Percentiles rank a stretch among this genome's conserved stretches.
Conservation (phyloP, 2,113 vertebrate species). For the Podilymbus podiceps region DNA sequence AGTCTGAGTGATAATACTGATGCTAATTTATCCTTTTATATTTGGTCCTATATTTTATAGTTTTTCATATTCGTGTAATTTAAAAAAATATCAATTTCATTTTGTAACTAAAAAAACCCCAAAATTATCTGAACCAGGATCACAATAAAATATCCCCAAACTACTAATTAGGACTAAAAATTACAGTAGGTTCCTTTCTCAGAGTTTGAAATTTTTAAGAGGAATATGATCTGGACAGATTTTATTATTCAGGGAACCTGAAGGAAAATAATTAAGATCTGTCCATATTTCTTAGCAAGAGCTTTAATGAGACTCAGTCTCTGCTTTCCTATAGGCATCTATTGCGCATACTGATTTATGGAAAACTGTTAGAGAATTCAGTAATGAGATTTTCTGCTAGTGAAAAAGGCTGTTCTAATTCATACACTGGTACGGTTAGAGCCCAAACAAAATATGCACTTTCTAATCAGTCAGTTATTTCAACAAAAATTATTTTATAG, state of each 20-base stretch:
- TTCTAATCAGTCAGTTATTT: slow-evolving; percentile 8
- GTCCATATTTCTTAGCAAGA: background rate
- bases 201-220: background rate
- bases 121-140: background rate
- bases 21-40: background rate
- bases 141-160: background rate
- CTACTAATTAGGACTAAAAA: slow-evolving; percentile 8
- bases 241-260: slow-evolving; percentile 10
- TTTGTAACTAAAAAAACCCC: background rate
- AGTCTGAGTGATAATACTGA: background rate
- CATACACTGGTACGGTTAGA: background rate
- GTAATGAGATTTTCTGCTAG: slow-evolving; percentile 30
- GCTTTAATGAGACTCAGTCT: slow-evolving; percentile 33
- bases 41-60: background rate
- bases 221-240: background rate
- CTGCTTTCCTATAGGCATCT: background rate
- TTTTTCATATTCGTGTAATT: background rate
- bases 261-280: slow-evolving; percentile 41
- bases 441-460: background rate
- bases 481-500: background rate
- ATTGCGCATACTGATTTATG: background rate
- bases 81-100: background rate
- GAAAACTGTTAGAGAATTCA: slow-evolving; percentile 27
- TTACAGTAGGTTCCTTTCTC: background rate
- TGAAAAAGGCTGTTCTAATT: slow-evolving; percentile 2